A percentile compares a stretch with the other conserved stretches of the same genome.
Evolutionary conservation across 2,888 invertebrate species (phyloP).

Genomic region (Hemicrepidius hirtus): DNA sequence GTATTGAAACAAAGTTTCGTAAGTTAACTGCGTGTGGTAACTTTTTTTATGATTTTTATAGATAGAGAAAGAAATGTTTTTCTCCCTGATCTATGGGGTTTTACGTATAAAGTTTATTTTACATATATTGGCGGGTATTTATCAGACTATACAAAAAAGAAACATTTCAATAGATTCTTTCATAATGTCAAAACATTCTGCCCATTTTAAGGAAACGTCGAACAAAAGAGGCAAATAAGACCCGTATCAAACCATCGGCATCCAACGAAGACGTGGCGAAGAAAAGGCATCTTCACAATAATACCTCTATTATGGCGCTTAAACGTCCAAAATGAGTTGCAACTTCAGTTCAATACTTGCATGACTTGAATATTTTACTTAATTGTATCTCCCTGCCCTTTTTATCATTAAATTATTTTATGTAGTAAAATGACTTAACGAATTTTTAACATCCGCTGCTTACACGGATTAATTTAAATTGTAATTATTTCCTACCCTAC

Average conservation of each 20-base stretch:
- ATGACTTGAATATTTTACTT: slow-evolving; percentile 55
- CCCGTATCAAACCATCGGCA: slow-evolving; percentile 47
- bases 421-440: slow-evolving; percentile 43
- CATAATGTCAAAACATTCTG: slow-evolving; percentile 47
- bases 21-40: not conserved
- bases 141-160: not conserved
- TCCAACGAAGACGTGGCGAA: slow-evolving; percentile 38
- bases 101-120: not conserved
- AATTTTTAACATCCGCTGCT: slow-evolving; percentile 45
- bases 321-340: slow-evolving; percentile 56
- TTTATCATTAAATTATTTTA: slow-evolving; percentile 47
- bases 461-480: slow-evolving; percentile 45
- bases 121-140: not conserved
- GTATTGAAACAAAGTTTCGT: not conserved
- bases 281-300: slow-evolving; percentile 47
- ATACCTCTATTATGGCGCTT: slow-evolving; percentile 51
- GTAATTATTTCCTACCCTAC: slow-evolving; percentile 26
- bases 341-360: slow-evolving; percentile 53
- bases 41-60: no score
- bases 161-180: slow-evolving; percentile 40
- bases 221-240: slow-evolving; percentile 46
- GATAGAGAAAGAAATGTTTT: no score
- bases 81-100: not conserved
- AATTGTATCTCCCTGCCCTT: slow-evolving; percentile 48
- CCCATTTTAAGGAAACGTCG: slow-evolving; percentile 43